Percentiles rank a stretch among this genome's conserved stretches.
Conservation (phyloP, 2,797 vertebrate species). For the Pipistrellus nathusii region DNA sequence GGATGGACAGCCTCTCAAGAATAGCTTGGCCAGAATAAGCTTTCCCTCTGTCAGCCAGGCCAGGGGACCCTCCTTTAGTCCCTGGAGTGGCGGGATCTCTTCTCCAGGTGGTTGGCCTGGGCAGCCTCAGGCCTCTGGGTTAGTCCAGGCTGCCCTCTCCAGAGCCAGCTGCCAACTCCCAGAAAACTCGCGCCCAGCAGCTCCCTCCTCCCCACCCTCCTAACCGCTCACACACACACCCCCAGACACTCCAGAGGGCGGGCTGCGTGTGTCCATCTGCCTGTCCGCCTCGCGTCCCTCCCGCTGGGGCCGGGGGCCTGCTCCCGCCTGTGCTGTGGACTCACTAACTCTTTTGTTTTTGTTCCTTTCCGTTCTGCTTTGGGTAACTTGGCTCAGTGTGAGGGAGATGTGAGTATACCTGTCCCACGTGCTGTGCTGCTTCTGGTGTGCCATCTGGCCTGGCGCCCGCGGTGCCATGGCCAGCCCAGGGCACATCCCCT, state of each 20-base stretch:
- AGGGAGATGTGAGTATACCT: slow-evolving; percentile 98
- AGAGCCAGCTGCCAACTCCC: background rate
- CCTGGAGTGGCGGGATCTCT: background rate
- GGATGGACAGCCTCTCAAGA: background rate
- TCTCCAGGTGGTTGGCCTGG: too few species aligned
- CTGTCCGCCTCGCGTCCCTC: background rate
- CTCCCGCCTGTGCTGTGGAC: slow-evolving; percentile 71
- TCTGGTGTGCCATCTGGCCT: slow-evolving; percentile 77
- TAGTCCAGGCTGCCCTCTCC: background rate
- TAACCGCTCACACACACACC: background rate
- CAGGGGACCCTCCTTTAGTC: background rate
- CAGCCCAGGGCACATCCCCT: background rate
- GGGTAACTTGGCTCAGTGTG: slow-evolving; percentile 94
- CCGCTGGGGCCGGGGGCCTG: background rate
- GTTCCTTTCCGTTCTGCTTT: slow-evolving; percentile 89
- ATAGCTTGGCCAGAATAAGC: background rate
- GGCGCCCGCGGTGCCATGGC: background rate
- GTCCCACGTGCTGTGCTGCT: slow-evolving; percentile 87
- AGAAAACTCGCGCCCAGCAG: background rate
- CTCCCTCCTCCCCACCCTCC: accelerated
- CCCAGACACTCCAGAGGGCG: slow-evolving; percentile 61
- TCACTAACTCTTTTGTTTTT: slow-evolving; percentile 90
- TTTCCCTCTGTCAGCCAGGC: background rate
- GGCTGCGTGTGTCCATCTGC: background rate
- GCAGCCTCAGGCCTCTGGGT: background rate